Evolutionary conservation across 2,113 vertebrate genomes (phyloP), one percentile per base, ranked within the genome.

Genomic region (Callocephalon fimbriatum): DNA sequence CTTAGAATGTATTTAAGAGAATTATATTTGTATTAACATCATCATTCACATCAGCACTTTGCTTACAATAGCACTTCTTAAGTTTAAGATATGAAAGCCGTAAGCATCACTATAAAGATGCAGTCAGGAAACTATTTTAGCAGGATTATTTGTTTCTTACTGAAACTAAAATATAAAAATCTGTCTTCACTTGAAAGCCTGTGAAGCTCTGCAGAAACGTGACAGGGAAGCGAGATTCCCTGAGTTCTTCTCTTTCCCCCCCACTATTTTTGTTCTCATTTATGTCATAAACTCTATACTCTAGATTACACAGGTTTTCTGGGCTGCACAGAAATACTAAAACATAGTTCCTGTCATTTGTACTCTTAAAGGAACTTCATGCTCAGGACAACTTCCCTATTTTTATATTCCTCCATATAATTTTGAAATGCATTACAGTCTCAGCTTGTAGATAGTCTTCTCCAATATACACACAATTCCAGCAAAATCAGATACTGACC

Each of bases 11-110:
- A 95, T 86, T 94, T 97, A 94, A 95, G 85, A 95, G 42, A 96
- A 95, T 82, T 90, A 86, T 37, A 84, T 91, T 91, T 86, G 87
- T 75, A 78, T 95, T 70, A 56, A 45, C 70, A 88, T 87, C 32
- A 93, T 92, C 20, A 62, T 53, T 88, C 29, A 26, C 53, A 68
- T 29, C 77, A 97, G 76, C 73, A 92, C 54, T 90, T 93, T 71
- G 80, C 71, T 93, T 93, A 93, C 50, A 95, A 95, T 27, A 82
- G 82, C 82, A 91, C 27, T 94, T 94, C 84, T 77, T 31, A 94
- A 94, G 72, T 95, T 96, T 86, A 77, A 97, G 86, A 93, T 97
- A 96, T 94, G 96, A 96, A 95, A 96, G 70, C 15, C 8, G 20
- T 51, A 75, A 86, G 51, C 31, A 85, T 54, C 67, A 40, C n/a